A percentile compares a stretch with the other conserved stretches of the same genome.
Conservation (phyloP, 1,140 invertebrate species). For the Drosophila orena region DNA sequence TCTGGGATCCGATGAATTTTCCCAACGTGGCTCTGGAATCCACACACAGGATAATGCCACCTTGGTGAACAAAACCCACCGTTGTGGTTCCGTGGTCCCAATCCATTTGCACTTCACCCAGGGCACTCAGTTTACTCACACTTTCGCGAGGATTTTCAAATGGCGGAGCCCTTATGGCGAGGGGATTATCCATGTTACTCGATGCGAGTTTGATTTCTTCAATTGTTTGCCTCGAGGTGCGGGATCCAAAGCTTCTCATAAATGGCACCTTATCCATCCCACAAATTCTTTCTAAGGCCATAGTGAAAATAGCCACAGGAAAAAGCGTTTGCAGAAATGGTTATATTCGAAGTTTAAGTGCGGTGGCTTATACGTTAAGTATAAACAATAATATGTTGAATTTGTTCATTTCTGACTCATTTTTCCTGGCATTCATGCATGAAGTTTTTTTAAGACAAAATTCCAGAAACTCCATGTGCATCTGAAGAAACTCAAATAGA, state of each 20-base stretch:
- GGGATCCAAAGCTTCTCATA: slow-evolving; percentile 74
- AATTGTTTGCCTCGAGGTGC: slow-evolving; percentile 1
- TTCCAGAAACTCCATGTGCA: no score
- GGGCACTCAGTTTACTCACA: slow-evolving; percentile 86
- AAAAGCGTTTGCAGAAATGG: no score
- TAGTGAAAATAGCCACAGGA: slow-evolving; percentile 35
- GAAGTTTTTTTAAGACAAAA: no score
- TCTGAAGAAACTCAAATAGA: not conserved
- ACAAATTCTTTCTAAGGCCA: slow-evolving; percentile 87
- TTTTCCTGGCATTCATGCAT: not conserved
- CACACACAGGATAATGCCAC: slow-evolving; percentile 97
- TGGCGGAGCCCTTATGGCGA: slow-evolving; percentile 88
- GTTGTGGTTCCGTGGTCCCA: slow-evolving; percentile 99
- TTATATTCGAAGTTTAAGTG: no score
- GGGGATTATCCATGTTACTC: slow-evolving; percentile 87
- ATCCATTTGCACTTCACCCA: slow-evolving; percentile 92
- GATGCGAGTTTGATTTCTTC: slow-evolving; percentile 59
- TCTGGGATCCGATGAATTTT: slow-evolving; percentile 95
- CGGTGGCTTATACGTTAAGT: no score
- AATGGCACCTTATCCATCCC: slow-evolving; percentile 86
- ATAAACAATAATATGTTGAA: no score
- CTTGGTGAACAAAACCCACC: slow-evolving; percentile 94
- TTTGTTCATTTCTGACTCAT: not conserved
- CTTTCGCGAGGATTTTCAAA: slow-evolving; percentile 86
- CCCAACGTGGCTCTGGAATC: slow-evolving; percentile 98